Conservation (phyloP, 2,797 vertebrate species). For the Propithecus deckenii region DNA sequence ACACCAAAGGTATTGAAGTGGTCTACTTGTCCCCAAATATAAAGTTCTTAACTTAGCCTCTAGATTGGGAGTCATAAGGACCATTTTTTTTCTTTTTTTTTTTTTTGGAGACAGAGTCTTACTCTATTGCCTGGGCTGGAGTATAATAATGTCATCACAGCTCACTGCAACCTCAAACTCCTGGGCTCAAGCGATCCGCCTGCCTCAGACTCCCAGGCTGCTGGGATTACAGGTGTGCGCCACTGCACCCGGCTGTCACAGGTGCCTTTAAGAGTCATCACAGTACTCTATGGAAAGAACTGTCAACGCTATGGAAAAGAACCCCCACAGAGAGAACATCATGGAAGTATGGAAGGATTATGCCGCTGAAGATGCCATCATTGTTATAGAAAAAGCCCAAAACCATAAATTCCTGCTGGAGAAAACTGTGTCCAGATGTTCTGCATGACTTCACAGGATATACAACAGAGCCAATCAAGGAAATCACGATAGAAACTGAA, state of each 20-base stretch:
- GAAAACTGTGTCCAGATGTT: not conserved
- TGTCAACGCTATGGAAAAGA: not conserved
- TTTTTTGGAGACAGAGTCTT: not conserved
- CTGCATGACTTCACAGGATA: not conserved
- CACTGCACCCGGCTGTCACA: not conserved
- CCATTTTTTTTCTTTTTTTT: no score
- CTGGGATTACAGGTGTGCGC: no score
- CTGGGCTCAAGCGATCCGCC: no score
- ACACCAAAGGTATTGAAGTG: not conserved
- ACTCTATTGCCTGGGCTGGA: not conserved
- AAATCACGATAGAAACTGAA: not conserved
- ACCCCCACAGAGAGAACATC: not conserved
- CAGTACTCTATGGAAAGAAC: not conserved
- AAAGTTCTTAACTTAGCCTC: no score
- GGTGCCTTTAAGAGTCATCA: not conserved
- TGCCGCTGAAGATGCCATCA: not conserved
- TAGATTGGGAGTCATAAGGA: no score
- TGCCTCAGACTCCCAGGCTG: no score
- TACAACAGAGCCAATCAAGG: not conserved
- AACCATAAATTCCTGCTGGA: not conserved
- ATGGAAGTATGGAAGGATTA: not conserved
- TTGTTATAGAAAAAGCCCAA: not conserved
- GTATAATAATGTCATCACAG: not conserved
- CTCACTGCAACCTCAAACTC: not conserved
- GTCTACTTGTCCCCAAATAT: not conserved